These are phyloP conservation scores for Sinocyclocheilus anophthalmus DNA, from an alignment of 2,113 vertebrate genomes.

Conservation along the genomic window DNA sequence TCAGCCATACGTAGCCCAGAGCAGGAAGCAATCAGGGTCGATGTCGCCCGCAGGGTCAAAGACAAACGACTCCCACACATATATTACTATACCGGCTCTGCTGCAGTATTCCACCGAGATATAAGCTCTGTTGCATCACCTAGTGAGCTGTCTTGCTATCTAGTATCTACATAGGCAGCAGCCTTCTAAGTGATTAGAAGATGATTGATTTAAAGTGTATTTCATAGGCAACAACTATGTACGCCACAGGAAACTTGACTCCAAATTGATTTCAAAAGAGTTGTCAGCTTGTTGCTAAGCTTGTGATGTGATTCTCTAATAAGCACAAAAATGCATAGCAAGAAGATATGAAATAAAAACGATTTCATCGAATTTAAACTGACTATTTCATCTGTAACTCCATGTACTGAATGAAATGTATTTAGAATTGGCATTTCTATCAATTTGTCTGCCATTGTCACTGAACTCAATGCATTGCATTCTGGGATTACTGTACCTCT, in stretches of 20 bases:
- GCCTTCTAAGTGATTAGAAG: not conserved
- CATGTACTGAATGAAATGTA: not conserved
- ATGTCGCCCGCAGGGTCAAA: slow-evolving; percentile 31
- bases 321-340: not conserved
- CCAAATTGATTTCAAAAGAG: not conserved
- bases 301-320: not conserved
- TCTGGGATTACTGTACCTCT: not conserved
- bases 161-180: not conserved
- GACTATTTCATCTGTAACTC: not conserved
- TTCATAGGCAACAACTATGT: not conserved
- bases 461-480: not conserved
- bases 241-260: not conserved
- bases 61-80: slow-evolving; percentile 44
- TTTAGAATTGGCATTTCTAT: not conserved
- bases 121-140: slow-evolving; percentile 64
- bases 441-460: not conserved
- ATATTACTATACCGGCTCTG: slow-evolving; percentile 71
- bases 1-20: slow-evolving; percentile 50
- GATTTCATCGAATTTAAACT: not conserved
- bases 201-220: not conserved
- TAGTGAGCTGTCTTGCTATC: not conserved
- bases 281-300: not conserved
- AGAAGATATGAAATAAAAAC: not conserved
- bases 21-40: slow-evolving; percentile 16
- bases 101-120: slow-evolving; percentile 86